phyloP scores from a whole-genome alignment of 2,797 vertebrate genomes.

The Calcarius lapponicus region DNA sequence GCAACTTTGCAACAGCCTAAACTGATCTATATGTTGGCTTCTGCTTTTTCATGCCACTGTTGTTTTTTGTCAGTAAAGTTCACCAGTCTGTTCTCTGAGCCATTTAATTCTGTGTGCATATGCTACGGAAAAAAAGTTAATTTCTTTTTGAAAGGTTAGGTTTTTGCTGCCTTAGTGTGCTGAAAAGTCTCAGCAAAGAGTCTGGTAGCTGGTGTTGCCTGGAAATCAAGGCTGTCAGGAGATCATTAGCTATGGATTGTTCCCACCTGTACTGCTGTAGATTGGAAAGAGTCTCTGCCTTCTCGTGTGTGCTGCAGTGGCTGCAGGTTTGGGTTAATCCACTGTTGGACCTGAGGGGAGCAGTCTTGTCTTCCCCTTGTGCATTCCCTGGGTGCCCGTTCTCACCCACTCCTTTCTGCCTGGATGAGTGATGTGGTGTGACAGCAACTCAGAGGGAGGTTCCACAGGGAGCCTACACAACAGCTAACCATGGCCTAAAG shows the following conservation, averaged over 20 bases:
- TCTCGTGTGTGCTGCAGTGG: rapidly evolving
- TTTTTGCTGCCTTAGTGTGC: neutral
- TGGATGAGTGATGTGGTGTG: neutral
- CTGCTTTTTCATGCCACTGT: neutral
- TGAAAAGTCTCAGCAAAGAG: neutral
- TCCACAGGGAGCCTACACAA: neutral
- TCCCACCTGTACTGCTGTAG: neutral
- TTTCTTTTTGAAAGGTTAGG: neutral
- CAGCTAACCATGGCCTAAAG: neutral
- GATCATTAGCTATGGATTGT: rapidly evolving
- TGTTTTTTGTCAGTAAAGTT: neutral
- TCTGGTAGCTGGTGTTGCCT: neutral
- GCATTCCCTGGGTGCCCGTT: neutral
- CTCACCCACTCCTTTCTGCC: rapidly evolving
- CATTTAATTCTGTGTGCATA: neutral
- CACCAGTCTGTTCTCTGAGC: neutral
- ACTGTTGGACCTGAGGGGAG: neutral
- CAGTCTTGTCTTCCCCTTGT: rapidly evolving
- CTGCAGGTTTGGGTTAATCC: neutral
- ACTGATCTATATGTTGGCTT: neutral
- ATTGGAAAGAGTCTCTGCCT: neutral
- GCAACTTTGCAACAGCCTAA: neutral
- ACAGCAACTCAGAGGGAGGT: neutral
- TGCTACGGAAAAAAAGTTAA: neutral
- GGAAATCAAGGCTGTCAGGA: rapidly evolving